Percentiles rank a stretch among this genome's conserved stretches.
These are phyloP conservation scores for Ethmia dodecea DNA, from an alignment of 2,888 invertebrate genomes.

Conservation along the genomic window DNA sequence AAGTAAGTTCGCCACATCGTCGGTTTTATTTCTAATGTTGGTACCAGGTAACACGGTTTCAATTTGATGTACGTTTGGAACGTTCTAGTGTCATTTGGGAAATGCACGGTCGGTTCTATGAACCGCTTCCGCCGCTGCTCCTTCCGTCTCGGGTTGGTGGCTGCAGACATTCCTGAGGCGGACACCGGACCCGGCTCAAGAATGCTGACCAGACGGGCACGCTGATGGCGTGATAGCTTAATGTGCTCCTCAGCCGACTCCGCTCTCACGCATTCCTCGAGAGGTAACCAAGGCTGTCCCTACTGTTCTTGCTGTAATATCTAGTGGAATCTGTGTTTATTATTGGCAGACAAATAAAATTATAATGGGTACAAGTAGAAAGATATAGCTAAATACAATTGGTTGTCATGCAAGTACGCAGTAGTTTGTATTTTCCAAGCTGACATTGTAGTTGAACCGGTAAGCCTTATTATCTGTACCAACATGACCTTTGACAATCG, in stretches of 20 bases:
- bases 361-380: no score
- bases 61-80: constrained; percentile 14
- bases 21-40: constrained; percentile 21
- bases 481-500: constrained; percentile 21
- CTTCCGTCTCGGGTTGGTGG: constrained; percentile 75
- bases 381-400: no score
- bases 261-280: constrained; percentile 43
- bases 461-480: not conserved
- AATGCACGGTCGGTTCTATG: constrained; percentile 46
- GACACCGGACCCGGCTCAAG: constrained; percentile 58
- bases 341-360: no score
- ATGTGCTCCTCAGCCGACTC: constrained; percentile 44
- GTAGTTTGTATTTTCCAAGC: no score
- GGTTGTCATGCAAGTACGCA: no score
- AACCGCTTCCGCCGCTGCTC: constrained; percentile 73
- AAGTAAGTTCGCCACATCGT: constrained; percentile 24
- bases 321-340: no score
- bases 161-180: constrained; percentile 63
- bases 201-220: constrained; percentile 61
- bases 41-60: constrained; percentile 18
- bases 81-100: constrained; percentile 31
- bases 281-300: constrained; percentile 44
- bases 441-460: no score
- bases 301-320: constrained; percentile 12
- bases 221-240: constrained; percentile 63